A percentile compares a stretch with the other conserved stretches of the same genome.
Conservation (phyloP, 2,113 vertebrate genomes). For the Takifugu bimaculatus region DNA sequence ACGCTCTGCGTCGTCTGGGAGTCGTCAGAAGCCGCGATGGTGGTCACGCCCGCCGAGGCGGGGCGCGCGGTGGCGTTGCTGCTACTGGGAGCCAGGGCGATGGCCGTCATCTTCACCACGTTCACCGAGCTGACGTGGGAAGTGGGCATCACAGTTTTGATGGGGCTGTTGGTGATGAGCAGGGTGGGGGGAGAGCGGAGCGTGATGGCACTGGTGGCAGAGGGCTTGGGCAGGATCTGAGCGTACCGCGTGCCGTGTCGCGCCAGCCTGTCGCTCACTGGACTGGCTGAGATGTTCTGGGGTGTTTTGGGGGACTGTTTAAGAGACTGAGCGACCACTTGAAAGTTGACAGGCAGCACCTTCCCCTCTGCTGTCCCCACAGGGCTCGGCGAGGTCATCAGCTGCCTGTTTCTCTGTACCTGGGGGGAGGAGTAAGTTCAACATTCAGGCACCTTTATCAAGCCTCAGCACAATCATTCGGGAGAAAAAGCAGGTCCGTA, state of each 20-base stretch:
- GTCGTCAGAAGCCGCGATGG: slow-evolving; percentile 70
- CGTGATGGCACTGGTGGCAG: slow-evolving; percentile 88
- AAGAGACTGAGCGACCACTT: slow-evolving; percentile 92
- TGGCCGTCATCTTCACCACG: slow-evolving; percentile 97
- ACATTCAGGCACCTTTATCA: slow-evolving; percentile 1
- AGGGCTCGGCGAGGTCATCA: slow-evolving; percentile 95
- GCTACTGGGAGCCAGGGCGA: slow-evolving; percentile 86
- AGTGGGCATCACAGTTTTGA: slow-evolving; percentile 94
- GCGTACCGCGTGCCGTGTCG: slow-evolving; percentile 86
- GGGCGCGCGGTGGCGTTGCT: slow-evolving; percentile 79
- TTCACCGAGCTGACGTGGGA: slow-evolving; percentile 91
- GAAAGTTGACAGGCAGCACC: slow-evolving; percentile 93
- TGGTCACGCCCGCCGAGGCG: slow-evolving; percentile 74
- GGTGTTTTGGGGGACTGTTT: slow-evolving; percentile 94
- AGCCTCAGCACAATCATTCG: neutral
- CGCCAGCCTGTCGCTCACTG: slow-evolving; percentile 90
- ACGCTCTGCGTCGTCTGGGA: slow-evolving; percentile 80
- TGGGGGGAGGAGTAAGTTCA: slow-evolving; percentile 72
- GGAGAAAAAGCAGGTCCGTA: slow-evolving; percentile 49
- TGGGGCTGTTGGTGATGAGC: slow-evolving; percentile 96
- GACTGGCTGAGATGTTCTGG: slow-evolving; percentile 91
- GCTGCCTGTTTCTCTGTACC: slow-evolving; percentile 90
- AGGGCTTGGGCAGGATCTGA: slow-evolving; percentile 96
- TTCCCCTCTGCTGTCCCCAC: slow-evolving; percentile 88
- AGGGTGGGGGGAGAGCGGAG: slow-evolving; percentile 94